Evolutionary conservation across 2,797 vertebrate genomes (phyloP).

Genomic region (Anas acuta): DNA sequence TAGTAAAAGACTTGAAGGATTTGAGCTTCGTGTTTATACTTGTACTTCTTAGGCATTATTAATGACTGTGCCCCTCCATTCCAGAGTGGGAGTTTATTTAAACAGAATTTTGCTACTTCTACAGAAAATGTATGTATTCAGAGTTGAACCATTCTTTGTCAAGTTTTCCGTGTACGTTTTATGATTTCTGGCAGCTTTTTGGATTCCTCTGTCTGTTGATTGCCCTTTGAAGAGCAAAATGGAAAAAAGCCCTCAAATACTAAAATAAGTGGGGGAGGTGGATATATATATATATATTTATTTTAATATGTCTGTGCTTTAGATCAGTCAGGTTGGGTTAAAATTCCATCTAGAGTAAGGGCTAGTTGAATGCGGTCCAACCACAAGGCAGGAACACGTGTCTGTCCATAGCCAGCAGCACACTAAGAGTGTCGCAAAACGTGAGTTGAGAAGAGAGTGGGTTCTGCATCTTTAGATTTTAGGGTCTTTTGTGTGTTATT

Average conservation of each 20-base stretch:
- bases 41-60: background rate
- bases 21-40: background rate
- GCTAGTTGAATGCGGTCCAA: background rate
- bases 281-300: no score
- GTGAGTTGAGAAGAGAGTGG: background rate
- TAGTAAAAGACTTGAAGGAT: background rate
- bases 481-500: background rate
- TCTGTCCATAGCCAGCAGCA: background rate
- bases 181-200: background rate
- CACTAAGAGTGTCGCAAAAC: background rate
- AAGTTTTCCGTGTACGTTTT: background rate
- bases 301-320: background rate
- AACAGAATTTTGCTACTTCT: background rate
- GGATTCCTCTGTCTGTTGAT: background rate
- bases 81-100: background rate
- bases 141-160: background rate
- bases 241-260: slow-evolving; percentile 1
- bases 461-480: background rate
- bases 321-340: background rate
- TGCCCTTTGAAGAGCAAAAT: slow-evolving; percentile 13
- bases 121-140: background rate
- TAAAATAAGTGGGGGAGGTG: background rate
- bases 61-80: background rate
- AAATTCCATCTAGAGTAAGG: background rate
- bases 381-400: background rate